These are phyloP conservation scores for Melinaea marsaeus DNA, from an alignment of 2,888 invertebrate species.

Conservation along the genomic window DNA sequence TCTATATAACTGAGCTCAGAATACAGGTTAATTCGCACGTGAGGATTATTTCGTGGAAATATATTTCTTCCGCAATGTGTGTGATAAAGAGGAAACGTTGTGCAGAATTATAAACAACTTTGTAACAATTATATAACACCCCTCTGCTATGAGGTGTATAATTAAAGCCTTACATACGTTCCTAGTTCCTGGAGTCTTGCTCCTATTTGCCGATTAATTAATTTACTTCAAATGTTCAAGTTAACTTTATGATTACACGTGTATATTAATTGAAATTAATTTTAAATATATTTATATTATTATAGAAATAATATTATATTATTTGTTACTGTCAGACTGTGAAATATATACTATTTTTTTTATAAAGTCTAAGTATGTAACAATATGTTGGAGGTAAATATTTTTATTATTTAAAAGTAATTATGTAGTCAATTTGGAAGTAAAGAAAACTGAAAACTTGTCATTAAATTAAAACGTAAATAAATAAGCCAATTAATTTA, in stretches of 20 bases:
- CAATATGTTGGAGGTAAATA: no score
- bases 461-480: no score
- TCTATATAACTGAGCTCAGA: background rate
- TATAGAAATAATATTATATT: no score
- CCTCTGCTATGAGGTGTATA: background rate
- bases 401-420: no score
- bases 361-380: no score
- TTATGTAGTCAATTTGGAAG: no score
- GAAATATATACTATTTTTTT: no score
- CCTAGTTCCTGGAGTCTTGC: background rate
- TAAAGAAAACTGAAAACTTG: no score
- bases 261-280: background rate
- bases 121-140: background rate
- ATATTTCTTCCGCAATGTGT: slow-evolving; percentile 7
- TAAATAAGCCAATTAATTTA: no score
- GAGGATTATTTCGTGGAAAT: slow-evolving; percentile 12
- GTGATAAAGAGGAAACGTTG: slow-evolving; percentile 18
- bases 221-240: background rate
- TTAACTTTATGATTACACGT: background rate
- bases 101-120: slow-evolving; percentile 16
- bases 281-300: background rate
- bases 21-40: slow-evolving; percentile 6
- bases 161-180: slow-evolving; percentile 4
- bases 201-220: slow-evolving; percentile 2
- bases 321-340: no score